Evolutionary conservation across 2,888 invertebrate genomes (phyloP).

Genomic region (Acleris cristana): DNA sequence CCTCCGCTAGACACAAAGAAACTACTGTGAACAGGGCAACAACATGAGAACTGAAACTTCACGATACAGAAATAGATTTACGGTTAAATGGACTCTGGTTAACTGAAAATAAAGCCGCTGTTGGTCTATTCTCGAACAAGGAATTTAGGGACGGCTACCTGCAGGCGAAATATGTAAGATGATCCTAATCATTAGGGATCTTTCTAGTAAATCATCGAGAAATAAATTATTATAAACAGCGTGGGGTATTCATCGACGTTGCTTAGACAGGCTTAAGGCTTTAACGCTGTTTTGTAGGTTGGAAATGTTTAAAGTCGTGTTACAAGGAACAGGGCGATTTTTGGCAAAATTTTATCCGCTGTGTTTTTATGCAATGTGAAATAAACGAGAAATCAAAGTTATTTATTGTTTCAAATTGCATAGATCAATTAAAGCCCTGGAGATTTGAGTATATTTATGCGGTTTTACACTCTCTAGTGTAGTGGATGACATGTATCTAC

Average conservation of each 20-base stretch:
- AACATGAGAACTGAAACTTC: slow-evolving; percentile 33
- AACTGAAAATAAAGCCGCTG: slow-evolving; percentile 18
- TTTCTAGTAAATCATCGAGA: slow-evolving; percentile 31
- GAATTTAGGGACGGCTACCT: slow-evolving; percentile 35
- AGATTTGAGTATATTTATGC: too few relatives aligned
- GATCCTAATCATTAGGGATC: slow-evolving; percentile 30
- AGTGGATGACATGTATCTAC: too few relatives aligned
- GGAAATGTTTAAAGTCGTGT: not conserved
- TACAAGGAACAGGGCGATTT: too few relatives aligned
- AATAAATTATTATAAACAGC: slow-evolving; percentile 25
- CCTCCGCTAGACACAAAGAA: slow-evolving; percentile 32
- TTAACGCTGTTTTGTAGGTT: not conserved
- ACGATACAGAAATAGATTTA: slow-evolving; percentile 27
- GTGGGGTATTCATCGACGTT: slow-evolving; percentile 22
- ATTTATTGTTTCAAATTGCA: too few relatives aligned
- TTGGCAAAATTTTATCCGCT: too few relatives aligned
- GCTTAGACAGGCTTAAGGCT: slow-evolving; percentile 8
- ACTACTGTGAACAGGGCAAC: slow-evolving; percentile 34
- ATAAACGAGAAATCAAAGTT: too few relatives aligned
- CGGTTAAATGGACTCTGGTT: slow-evolving; percentile 11
- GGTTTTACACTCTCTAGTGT: too few relatives aligned
- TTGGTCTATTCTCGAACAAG: slow-evolving; percentile 4
- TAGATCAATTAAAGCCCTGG: too few relatives aligned
- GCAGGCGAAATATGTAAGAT: slow-evolving; percentile 29
- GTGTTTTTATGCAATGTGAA: too few relatives aligned